Conservation (phyloP, 1,140 invertebrate genomes). For the Leptopilina clavipes region DNA sequence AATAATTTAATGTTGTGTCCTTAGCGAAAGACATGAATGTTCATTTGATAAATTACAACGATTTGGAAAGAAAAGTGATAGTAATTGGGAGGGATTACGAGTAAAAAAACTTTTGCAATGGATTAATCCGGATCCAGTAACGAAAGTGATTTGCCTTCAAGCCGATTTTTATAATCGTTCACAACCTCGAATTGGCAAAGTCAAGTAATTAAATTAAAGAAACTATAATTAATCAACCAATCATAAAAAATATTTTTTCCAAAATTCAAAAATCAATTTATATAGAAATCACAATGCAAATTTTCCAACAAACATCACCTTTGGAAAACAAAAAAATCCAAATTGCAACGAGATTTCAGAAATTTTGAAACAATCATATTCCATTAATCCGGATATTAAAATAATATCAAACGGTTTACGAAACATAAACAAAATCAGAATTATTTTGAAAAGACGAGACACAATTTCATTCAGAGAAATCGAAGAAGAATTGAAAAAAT, state of each 20-base stretch:
- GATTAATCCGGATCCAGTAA: conserved; percentile 38
- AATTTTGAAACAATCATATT: conserved; percentile 40
- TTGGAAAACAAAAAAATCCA: conserved; percentile 24
- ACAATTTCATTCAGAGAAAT: conserved; percentile 43
- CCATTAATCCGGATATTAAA: conserved; percentile 27
- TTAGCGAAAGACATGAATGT: conserved; percentile 47
- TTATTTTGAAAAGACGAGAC: conserved; percentile 44
- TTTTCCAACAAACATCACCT: neutral
- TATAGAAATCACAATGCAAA: conserved; percentile 25
- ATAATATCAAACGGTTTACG: conserved; percentile 44
- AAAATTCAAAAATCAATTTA: conserved; percentile 14
- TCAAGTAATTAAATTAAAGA: conserved; percentile 45
- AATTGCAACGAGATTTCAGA: conserved; percentile 35
- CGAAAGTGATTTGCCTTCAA: conserved; percentile 43
- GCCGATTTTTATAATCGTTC: conserved; percentile 51
- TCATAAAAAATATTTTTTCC: neutral
- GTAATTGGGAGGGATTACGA: conserved; percentile 38
- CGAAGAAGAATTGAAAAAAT: conserved; percentile 41
- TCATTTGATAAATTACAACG: conserved; percentile 46
- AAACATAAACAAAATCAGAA: conserved; percentile 50
- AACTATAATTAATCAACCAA: neutral
- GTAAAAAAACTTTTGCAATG: conserved; percentile 51
- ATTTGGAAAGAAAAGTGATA: conserved; percentile 50
- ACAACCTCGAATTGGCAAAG: conserved; percentile 48
- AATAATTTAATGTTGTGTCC: no score